These are phyloP conservation scores for Parapsyche elsis DNA, from an alignment of 1,140 invertebrate genomes.

Conservation along the genomic window DNA sequence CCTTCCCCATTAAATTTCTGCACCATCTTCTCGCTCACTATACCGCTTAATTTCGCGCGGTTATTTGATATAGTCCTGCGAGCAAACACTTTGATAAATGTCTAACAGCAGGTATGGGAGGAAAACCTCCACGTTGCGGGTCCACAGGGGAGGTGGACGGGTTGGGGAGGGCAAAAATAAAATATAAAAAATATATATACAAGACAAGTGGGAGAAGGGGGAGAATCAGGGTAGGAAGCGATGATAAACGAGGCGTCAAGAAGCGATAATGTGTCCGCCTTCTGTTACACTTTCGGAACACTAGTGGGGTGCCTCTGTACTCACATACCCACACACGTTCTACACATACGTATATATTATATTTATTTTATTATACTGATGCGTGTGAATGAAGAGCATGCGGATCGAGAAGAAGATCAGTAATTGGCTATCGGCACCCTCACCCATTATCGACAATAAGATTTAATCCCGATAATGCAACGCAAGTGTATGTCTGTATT, in stretches of 20 bases:
- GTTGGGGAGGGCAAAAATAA: background rate
- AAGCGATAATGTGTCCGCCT: constrained; percentile 45
- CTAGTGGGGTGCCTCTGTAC: background rate
- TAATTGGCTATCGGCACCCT: too few relatives aligned
- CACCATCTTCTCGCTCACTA: background rate
- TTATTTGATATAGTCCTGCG: constrained; percentile 8
- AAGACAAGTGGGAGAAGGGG: background rate
- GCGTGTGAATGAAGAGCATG: too few relatives aligned
- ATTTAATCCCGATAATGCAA: too few relatives aligned
- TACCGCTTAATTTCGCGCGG: constrained; percentile 9
- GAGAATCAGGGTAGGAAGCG: constrained; percentile 8
- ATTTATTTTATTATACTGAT: constrained; percentile 7
- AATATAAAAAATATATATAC: constrained; percentile 3
- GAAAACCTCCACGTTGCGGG: background rate
- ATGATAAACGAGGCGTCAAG: constrained; percentile 44
- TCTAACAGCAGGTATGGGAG: background rate
- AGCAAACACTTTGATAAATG: constrained; percentile 18
- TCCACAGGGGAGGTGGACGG: background rate
- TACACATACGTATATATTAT: background rate
- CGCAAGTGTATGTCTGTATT: too few relatives aligned
- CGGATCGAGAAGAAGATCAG: too few relatives aligned
- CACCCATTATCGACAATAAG: too few relatives aligned
- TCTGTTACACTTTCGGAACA: constrained; percentile 37
- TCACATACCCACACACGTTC: background rate
- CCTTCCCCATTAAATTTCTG: background rate